These are phyloP conservation scores for Eurosta solidaginis DNA, from an alignment of 1,140 invertebrate species.

Conservation along the genomic window DNA sequence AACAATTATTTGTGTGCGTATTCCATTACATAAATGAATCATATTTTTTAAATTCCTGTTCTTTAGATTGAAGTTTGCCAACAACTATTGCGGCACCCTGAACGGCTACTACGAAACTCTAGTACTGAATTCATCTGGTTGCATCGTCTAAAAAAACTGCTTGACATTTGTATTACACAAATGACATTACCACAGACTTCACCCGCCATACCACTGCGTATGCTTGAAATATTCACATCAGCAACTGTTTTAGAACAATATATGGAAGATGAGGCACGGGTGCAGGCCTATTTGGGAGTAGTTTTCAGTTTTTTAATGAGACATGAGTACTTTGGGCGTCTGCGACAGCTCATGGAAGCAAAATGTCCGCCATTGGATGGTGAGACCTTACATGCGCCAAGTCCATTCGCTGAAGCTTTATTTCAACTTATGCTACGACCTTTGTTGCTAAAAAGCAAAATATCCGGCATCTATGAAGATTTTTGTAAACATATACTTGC, in stretches of 20 bases:
- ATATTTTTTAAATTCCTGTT: not conserved
- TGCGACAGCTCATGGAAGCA: constrained; percentile 72
- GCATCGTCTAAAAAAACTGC: constrained; percentile 47
- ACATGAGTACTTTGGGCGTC: constrained; percentile 73
- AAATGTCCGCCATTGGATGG: constrained; percentile 75
- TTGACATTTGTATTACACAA: constrained; percentile 50
- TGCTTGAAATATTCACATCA: constrained; percentile 78
- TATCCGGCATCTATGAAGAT: constrained; percentile 45
- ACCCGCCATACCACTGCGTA: constrained; percentile 76
- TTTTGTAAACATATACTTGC: constrained; percentile 64
- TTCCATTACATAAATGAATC: not conserved
- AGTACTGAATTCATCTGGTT: constrained; percentile 47
- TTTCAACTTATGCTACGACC: constrained; percentile 79
- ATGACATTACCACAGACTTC: constrained; percentile 49
- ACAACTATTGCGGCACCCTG: constrained; percentile 47
- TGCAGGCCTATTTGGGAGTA: constrained; percentile 60
- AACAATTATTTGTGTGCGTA: not conserved
- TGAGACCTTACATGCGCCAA: constrained; percentile 71
- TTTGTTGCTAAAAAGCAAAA: constrained; percentile 62
- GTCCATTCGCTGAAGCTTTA: constrained; percentile 73
- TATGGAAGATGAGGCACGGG: constrained; percentile 60
- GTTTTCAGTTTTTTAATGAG: constrained; percentile 53
- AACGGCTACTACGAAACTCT: constrained; percentile 46
- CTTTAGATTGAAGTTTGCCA: constrained; percentile 54
- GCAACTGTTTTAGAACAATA: constrained; percentile 62